Percentiles rank a stretch among this genome's conserved stretches.
Evolutionary conservation across 2,113 vertebrate species (phyloP).

Genomic region (Hippoglossus stenolepis): DNA sequence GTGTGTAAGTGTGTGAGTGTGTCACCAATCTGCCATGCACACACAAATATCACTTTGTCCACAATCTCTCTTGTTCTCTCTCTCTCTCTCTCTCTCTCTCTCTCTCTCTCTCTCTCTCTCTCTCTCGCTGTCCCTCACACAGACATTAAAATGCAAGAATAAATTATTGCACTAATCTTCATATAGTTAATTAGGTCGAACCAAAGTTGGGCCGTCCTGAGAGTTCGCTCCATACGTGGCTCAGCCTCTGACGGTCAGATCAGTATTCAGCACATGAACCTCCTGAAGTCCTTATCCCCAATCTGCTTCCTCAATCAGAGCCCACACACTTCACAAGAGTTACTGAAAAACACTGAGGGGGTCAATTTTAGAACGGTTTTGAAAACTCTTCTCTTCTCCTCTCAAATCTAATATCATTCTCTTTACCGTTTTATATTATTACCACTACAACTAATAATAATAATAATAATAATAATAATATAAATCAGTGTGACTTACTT

Average conservation of each 20-base stretch:
- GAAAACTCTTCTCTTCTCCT: background rate
- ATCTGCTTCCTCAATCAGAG: conserved; percentile 9
- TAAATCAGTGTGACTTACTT: no score
- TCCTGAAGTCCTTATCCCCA: conserved; percentile 27
- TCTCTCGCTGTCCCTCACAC: background rate
- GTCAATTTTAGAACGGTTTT: background rate
- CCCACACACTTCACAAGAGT: conserved; percentile 4
- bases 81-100: conserved; percentile 12
- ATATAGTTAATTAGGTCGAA: conserved; percentile 43
- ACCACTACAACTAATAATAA: background rate
- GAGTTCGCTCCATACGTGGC: conserved; percentile 22
- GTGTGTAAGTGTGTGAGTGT: background rate
- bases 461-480: background rate
- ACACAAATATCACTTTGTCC: conserved; percentile 9
- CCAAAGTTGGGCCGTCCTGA: conserved; percentile 41
- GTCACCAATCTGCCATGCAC: conserved; percentile 13
- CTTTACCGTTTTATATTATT: background rate
- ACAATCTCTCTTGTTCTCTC: conserved; percentile 18
- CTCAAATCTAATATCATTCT: background rate
- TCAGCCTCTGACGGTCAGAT: conserved; percentile 30
- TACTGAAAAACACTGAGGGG: background rate
- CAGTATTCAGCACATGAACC: conserved; percentile 50
- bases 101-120: conserved; percentile 13
- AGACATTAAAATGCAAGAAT: conserved; percentile 51
- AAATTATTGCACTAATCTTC: conserved; percentile 55